Evolutionary conservation across 30 jellyfish, hydroid and myxozoan genomes (phyloP).

Genomic region (Hydra vulgaris): DNA sequence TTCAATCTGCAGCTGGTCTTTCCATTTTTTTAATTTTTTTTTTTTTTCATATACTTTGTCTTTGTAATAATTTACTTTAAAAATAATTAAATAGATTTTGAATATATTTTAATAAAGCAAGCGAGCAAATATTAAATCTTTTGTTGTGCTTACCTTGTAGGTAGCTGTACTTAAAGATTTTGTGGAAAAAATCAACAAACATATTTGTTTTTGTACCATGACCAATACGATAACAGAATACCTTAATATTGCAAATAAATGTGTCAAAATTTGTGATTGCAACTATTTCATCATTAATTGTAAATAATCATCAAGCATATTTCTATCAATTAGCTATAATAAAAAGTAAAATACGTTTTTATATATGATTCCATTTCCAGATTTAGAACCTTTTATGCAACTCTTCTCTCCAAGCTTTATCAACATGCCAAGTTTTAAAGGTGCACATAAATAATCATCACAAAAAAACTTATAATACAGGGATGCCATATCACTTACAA

Average conservation of each 20-base stretch:
- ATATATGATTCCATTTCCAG: not conserved
- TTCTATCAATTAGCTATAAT: not conserved
- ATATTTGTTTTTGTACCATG: constrained; percentile 37
- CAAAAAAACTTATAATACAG: no score
- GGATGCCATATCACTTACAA: no score
- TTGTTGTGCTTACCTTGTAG: no score
- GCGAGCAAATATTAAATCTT: no score
- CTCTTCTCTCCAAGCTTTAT: no score
- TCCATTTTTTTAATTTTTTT: constrained; percentile 39
- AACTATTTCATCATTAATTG: not conserved
- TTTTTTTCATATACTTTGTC: no score
- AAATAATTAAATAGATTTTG: no score
- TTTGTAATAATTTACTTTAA: no score
- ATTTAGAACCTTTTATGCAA: no score
- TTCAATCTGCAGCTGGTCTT: constrained; percentile 7
- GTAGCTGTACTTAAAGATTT: constrained; percentile 24
- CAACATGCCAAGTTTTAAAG: no score
- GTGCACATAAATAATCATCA: no score
- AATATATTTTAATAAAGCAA: no score
- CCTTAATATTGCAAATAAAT: constrained; percentile 17
- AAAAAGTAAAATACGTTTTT: not conserved
- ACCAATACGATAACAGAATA: constrained; percentile 26
- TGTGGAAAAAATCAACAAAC: constrained; percentile 38
- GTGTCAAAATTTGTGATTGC: constrained; percentile 10
- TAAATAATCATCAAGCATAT: not conserved